Evolutionary conservation across 2,113 vertebrate genomes (phyloP).

Genomic region (Etheostoma cragini): DNA sequence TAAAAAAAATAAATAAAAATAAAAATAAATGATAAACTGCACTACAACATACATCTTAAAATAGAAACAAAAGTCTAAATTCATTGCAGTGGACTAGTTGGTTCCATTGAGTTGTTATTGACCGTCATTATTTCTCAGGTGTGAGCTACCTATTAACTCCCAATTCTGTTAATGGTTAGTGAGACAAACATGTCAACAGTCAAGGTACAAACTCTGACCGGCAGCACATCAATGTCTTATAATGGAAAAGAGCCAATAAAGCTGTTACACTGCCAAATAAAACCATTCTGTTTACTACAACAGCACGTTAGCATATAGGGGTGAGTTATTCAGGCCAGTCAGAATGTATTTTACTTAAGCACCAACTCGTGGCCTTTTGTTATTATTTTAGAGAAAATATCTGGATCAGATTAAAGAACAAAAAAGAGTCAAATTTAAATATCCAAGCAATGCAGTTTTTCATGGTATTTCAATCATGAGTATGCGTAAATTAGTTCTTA

Average conservation of each 20-base stretch:
- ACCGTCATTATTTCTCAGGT: conserved; percentile 37
- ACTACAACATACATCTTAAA: not conserved
- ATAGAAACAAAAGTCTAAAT: not conserved
- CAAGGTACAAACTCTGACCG: conserved; percentile 66
- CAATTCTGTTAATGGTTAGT: conserved; percentile 69
- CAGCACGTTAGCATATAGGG: not conserved
- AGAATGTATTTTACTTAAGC: not conserved
- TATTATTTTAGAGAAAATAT: not conserved
- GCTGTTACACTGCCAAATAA: conserved; percentile 29
- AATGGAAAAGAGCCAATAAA: conserved; percentile 35
- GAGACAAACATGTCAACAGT: conserved; percentile 70
- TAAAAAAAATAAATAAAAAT: too few species aligned
- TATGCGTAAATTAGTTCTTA: too few species aligned
- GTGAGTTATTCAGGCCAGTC: not conserved
- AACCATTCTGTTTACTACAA: conserved; percentile 35
- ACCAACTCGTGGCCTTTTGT: not conserved
- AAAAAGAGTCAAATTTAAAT: not conserved
- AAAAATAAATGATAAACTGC: too few species aligned
- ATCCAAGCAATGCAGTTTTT: too few species aligned
- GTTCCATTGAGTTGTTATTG: conserved; percentile 27
- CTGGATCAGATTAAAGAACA: not conserved
- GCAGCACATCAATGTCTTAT: conserved; percentile 49
- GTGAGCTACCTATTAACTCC: conserved; percentile 67
- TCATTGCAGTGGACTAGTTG: not conserved
- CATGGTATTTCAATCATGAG: not conserved